Evolutionary conservation across 2,113 vertebrate species (phyloP).

Genomic region (Glareola pratincola): DNA sequence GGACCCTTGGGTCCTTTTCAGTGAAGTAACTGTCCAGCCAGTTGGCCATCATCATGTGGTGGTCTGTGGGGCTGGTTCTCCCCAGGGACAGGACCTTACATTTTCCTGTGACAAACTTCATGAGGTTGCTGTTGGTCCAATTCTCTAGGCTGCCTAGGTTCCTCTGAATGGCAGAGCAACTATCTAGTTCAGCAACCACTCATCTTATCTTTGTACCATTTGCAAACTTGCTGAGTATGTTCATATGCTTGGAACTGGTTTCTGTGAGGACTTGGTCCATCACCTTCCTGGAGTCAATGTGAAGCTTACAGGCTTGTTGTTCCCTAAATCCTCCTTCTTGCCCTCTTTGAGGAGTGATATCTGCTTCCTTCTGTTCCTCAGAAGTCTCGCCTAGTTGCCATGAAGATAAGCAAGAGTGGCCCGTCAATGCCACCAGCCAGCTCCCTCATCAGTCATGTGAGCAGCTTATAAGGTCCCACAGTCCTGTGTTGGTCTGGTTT

Average conservation of each 20-base stretch:
- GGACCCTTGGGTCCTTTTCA: not conserved
- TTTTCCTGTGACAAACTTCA: not conserved
- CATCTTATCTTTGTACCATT: not conserved
- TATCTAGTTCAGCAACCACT: not conserved
- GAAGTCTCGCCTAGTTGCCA: not conserved
- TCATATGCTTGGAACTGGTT: not conserved
- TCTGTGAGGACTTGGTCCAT: not conserved
- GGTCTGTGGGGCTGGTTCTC: not conserved
- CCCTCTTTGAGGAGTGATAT: not conserved
- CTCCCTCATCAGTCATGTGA: not conserved
- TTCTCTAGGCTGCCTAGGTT: not conserved
- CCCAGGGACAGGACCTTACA: not conserved
- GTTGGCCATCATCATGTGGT: not conserved
- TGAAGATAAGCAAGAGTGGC: not conserved
- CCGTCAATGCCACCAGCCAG: not conserved
- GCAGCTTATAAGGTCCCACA: not conserved
- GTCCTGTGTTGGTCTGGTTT: not conserved
- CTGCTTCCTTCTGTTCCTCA: not conserved
- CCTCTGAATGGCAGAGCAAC: not conserved
- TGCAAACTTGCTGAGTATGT: not conserved
- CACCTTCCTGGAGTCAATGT: not conserved
- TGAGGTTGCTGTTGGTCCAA: not conserved
- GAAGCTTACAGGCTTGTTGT: not conserved
- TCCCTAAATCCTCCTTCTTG: not conserved
- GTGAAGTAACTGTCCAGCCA: not conserved